Evolutionary conservation across 1,140 invertebrate genomes (phyloP), one percentile per base, ranked within the genome.

Genomic region (Tetramorium alpestre): DNA sequence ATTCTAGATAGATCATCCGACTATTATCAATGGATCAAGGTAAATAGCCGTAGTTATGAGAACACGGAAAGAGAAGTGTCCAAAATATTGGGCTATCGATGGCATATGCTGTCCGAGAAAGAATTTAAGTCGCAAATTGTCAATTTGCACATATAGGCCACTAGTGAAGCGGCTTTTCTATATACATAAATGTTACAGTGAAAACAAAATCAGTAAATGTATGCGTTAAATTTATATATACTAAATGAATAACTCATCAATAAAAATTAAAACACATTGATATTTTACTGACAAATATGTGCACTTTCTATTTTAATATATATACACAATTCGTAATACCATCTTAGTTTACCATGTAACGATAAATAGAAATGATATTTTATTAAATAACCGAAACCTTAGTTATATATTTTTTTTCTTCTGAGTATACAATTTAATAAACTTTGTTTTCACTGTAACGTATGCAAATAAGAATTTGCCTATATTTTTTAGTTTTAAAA

Each of bases 91-190:
- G 96, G 96, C 1, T 96, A 96, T 72, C 94, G 95, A 73, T 98
- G 98, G 98, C 94, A 94, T n/a, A 96, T 98, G 94, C 89, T 98
- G 16, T 96, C 96, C 16, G 98, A 98, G 93, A 96, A 96, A 87
- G 96, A 97, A 89, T 98, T 98, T 92, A 96, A 96, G 80, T 88
- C 88, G 87, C 93, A 95, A 92, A 86, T 33, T 4, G 67, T 95
- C 18, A 89, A 92, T 76, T 88, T 95, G 47, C 93, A 95, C 47
- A 67, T 92, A 81, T 93, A 87, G 85, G 16, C 28, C 13, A 25
- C 13, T 38, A 56, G 4, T 28, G 22, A 7, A 69, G 22, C 41
- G 41, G 47, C 2, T 47, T 44, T 33, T 33, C 33, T 33, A 33
- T 0, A 33, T 33, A 33, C 33, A 44, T 67, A 25, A 28, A 6